These are phyloP conservation scores for Drosophila diplacantha DNA, from an alignment of 2,888 invertebrate genomes.

Conservation along the genomic window DNA sequence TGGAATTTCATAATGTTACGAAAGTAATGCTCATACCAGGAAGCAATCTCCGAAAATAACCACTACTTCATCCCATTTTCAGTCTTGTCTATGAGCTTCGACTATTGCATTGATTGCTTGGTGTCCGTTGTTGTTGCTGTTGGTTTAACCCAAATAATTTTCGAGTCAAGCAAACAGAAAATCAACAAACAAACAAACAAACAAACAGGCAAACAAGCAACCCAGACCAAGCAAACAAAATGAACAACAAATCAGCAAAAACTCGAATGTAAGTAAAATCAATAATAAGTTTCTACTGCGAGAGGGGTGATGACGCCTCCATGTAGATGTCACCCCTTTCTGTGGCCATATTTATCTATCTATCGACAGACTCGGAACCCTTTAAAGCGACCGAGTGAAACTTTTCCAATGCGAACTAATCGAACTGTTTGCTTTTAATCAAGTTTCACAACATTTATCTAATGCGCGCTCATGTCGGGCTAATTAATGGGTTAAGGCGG, in stretches of 20 bases:
- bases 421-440: slow-evolving; percentile 37
- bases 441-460: slow-evolving; percentile 48
- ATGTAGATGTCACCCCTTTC: slow-evolving; percentile 1
- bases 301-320: slow-evolving; percentile 10
- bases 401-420: slow-evolving; percentile 8
- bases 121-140: slow-evolving; percentile 49
- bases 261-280: slow-evolving; percentile 53
- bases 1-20: slow-evolving; percentile 17
- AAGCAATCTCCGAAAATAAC: slow-evolving; percentile 21
- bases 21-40: slow-evolving; percentile 16
- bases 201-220: slow-evolving; percentile 45
- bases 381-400: slow-evolving; percentile 3
- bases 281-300: slow-evolving; percentile 40
- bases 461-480: slow-evolving; percentile 57
- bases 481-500: slow-evolving; percentile 55
- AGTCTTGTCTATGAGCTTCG: slow-evolving; percentile 21
- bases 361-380: slow-evolving; percentile 1
- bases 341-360: background rate
- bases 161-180: slow-evolving; percentile 69
- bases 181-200: slow-evolving; percentile 62
- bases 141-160: slow-evolving; percentile 71
- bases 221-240: slow-evolving; percentile 46
- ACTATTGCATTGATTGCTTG: slow-evolving; percentile 61
- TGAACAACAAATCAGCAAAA: slow-evolving; percentile 63
- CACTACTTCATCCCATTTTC: slow-evolving; percentile 11